phyloP scores from a whole-genome alignment of 2,797 vertebrate species.

The Neomorphus geoffroyi region DNA sequence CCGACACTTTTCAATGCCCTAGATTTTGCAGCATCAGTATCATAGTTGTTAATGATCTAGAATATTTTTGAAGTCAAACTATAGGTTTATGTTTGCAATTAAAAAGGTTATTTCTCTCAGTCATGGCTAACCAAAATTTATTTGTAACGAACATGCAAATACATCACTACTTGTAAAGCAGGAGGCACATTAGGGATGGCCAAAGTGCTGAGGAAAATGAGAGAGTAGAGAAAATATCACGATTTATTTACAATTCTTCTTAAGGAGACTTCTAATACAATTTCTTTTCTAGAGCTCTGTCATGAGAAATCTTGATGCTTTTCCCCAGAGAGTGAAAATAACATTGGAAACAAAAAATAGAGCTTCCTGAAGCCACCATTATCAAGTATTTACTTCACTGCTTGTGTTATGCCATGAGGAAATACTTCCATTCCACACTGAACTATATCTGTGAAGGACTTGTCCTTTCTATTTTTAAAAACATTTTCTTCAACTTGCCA shows the following conservation, averaged over 20 bases:
- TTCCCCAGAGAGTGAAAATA: neutral
- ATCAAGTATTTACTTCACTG: neutral
- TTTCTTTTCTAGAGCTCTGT: neutral
- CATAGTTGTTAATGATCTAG: neutral
- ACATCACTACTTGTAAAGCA: neutral
- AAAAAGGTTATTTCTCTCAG: neutral
- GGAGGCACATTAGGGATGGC: neutral
- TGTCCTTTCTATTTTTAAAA: neutral
- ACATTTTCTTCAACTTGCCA: neutral
- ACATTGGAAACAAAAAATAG: neutral
- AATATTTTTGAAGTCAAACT: neutral
- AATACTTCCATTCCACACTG: neutral
- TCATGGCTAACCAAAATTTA: neutral
- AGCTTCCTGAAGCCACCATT: neutral
- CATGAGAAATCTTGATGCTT: neutral
- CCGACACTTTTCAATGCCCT: neutral
- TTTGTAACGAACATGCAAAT: neutral
- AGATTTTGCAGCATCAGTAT: neutral
- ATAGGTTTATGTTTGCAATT: neutral
- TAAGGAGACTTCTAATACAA: neutral
- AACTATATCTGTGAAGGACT: neutral
- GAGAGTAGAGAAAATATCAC: neutral
- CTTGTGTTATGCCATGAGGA: neutral
- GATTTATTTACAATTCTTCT: neutral
- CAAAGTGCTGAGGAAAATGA: neutral